Conservation (phyloP, 2,797 vertebrate genomes). For the Poecilia picta region DNA sequence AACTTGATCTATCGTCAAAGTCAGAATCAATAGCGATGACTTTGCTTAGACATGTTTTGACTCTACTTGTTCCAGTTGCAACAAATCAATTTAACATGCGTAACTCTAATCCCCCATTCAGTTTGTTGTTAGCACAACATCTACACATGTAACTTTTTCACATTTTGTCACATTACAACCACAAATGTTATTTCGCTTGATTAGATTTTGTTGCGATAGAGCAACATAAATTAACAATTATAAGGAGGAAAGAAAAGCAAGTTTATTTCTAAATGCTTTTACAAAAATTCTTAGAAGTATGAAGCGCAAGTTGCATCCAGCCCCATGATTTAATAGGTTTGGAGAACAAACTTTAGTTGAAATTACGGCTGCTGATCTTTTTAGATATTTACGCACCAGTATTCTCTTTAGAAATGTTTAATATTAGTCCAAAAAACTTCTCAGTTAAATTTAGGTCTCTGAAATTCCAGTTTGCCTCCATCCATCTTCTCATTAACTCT, state of each 20-base stretch:
- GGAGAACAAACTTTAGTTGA: not conserved
- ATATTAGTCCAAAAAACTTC: not conserved
- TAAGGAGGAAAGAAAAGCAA: not conserved
- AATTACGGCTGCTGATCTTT: not conserved
- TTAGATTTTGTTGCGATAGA: not conserved
- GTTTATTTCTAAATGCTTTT: not conserved
- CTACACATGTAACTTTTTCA: not conserved
- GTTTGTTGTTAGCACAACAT: not conserved
- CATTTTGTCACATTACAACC: not conserved
- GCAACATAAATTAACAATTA: not conserved
- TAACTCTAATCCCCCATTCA: not conserved
- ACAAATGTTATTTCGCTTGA: not conserved
- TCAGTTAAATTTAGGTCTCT: not conserved
- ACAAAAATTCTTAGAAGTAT: not conserved
- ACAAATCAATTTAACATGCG: not conserved
- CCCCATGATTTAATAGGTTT: not conserved
- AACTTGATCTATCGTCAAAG: conserved; percentile 2
- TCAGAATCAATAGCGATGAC: not conserved
- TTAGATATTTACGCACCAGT: not conserved
- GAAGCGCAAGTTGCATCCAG: not conserved
- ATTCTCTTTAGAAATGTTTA: not conserved
- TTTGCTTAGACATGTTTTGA: not conserved
- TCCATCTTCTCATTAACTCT: not conserved
- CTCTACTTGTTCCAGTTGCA: not conserved
- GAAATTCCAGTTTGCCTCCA: not conserved